Evolutionary conservation across 1,140 invertebrate genomes (phyloP).

Genomic region (Helicoverpa zea): DNA sequence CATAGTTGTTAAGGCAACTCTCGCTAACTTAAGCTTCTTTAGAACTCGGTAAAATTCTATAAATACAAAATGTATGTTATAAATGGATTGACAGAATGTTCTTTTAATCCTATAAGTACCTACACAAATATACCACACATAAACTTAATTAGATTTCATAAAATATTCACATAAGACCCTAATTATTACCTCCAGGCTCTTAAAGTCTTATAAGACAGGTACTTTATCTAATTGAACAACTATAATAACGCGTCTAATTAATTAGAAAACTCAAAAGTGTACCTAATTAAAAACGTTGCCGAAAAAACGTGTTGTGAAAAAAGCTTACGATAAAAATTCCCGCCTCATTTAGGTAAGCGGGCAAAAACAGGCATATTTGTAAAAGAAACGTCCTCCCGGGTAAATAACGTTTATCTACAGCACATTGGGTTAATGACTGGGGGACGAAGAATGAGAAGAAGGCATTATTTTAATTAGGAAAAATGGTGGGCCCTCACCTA

Average conservation of each 20-base stretch:
- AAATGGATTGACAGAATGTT: not conserved
- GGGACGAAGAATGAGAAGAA: conserved; percentile 83
- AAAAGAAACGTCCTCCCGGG: conserved; percentile 77
- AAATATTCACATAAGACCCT: conserved; percentile 16
- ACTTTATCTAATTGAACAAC: conserved; percentile 24
- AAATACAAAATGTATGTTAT: not conserved
- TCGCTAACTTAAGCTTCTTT: conserved; percentile 3
- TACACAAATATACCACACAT: not conserved
- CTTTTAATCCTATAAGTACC: not conserved
- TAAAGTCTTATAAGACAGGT: not conserved
- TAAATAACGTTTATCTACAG: conserved; percentile 83
- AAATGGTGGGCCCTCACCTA: conserved; percentile 64
- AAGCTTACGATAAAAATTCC: conserved; percentile 71
- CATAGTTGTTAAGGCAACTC: not conserved
- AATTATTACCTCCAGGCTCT: conserved; percentile 21
- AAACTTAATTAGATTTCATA: not conserved
- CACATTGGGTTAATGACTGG: conserved; percentile 85
- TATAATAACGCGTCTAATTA: conserved; percentile 51
- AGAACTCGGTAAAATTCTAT: not conserved
- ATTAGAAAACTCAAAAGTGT: conserved; percentile 57
- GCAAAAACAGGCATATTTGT: conserved; percentile 81
- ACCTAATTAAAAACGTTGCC: conserved; percentile 72
- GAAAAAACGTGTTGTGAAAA: conserved; percentile 72
- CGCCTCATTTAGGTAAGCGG: conserved; percentile 77
- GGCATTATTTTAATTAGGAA: conserved; percentile 87